Base-by-base conservation (phyloP, 2,888 invertebrate genomes). In the Rotaria macrura region DNA sequence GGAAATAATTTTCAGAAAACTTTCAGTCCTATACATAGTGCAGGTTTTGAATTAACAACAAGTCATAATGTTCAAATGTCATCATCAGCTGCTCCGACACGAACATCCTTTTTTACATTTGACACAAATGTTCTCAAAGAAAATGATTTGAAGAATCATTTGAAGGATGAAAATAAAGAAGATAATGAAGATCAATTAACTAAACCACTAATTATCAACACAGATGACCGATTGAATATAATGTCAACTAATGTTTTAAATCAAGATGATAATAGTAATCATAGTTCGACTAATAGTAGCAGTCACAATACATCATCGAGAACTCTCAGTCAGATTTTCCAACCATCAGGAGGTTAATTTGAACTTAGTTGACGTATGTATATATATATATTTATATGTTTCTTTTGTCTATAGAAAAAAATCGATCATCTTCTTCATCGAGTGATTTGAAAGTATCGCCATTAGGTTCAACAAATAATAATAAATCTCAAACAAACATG, bases 191-290 rank as follows among this genome's bases (percentile, higher is more conserved):
- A 79, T 43, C 43, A 79, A 40, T n/a, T n/a, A 14, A n/a, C n/a
- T 12, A 43, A 43, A 25, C 25, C 79, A 43, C 25, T 79, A 10
- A 79, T 79, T 9, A 79, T 79, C 7, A 79, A 79, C n/a, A 79
- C 43, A 12, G 65, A 65, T 34, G 65, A 65, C 34, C 34, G 65
- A 65, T 20, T 34, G 38, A 65, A 65, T 20, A 65, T 34, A 17
- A 34, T 34, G 34, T 65, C 65, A 65, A 34, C 65, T 6, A 65
- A 65, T 65, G 38, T 34, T 65, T 65, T 65, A 34, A 34, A 34
- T 34, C 65, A 65, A 65, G 65, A 65, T 65, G 65, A 65, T 65
- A 65, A 65, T 65, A 65, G 65, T 65, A 65, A 65, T 65, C 65
- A 65, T 34, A 65, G 65, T 65, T 65, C 65, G 65, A 65, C 34